These are phyloP conservation scores for Lytechinus variegatus DNA, from an alignment of 35 echinoderm and acorn worm species.

Conservation along the genomic window DNA sequence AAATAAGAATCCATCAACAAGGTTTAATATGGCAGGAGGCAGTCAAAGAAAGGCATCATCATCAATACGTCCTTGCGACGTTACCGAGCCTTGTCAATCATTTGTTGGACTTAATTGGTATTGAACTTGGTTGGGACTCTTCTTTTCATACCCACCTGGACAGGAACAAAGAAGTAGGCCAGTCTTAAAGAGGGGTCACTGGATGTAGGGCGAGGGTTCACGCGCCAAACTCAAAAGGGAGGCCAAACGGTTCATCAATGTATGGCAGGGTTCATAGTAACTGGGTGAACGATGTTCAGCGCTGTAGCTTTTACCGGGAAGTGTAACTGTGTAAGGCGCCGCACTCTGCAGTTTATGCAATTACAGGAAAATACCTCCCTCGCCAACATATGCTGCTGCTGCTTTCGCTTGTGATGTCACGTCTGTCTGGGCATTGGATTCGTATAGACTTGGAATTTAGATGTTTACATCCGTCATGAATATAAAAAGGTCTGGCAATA, in stretches of 20 bases:
- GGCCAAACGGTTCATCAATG: not conserved
- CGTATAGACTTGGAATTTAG: not conserved
- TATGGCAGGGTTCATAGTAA: conserved; percentile 2
- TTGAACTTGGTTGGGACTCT: not conserved
- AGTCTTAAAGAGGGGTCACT: not conserved
- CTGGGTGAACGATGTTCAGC: not conserved
- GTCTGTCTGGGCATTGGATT: not conserved
- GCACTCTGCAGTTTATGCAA: conserved; percentile 10
- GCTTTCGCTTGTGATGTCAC: not conserved
- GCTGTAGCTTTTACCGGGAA: not conserved
- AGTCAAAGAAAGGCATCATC: not conserved
- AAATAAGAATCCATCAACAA: not conserved
- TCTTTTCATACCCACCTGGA: not conserved
- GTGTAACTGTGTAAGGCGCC: not conserved
- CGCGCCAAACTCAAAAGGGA: not conserved
- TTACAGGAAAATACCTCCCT: not conserved
- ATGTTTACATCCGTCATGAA: not conserved
- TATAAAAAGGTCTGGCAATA: not conserved
- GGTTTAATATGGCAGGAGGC: not conserved
- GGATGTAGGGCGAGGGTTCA: not conserved
- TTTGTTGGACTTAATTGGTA: conserved; percentile 5
- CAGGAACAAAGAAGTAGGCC: not conserved
- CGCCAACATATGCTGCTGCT: not conserved
- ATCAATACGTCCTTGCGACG: not conserved
- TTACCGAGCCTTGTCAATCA: not conserved